These are phyloP conservation scores for Pao palembangensis DNA, from an alignment of 2,113 vertebrate genomes.

Conservation along the genomic window DNA sequence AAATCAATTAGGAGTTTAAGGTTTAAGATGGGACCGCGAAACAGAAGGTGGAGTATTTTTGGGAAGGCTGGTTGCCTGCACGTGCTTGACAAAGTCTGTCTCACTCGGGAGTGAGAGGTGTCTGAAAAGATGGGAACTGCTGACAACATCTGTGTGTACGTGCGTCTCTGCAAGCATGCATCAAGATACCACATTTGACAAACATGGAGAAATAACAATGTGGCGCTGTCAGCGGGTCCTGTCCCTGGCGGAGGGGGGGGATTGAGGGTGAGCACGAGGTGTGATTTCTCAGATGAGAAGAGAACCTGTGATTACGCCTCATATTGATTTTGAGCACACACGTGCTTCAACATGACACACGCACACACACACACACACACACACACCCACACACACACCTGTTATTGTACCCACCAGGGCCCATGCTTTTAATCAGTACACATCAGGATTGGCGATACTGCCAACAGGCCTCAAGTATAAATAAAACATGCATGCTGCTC, in stretches of 20 bases:
- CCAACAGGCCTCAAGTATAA: conserved; percentile 16
- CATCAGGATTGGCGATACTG: conserved; percentile 12
- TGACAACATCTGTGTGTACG: conserved; percentile 58
- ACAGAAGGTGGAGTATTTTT: conserved; percentile 37
- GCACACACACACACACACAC: conserved; percentile 18
- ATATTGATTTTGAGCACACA: conserved; percentile 50
- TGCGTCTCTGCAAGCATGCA: conserved; percentile 6
- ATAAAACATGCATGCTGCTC: neutral
- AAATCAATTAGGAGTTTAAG: conserved; percentile 53
- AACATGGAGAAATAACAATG: conserved; percentile 72
- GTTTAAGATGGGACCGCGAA: conserved; percentile 55
- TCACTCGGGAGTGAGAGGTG: conserved; percentile 69
- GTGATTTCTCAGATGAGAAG: conserved; percentile 84
- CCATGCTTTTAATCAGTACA: conserved; percentile 24
- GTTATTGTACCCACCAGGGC: neutral
- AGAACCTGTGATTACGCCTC: conserved; percentile 77
- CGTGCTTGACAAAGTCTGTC: conserved; percentile 59
- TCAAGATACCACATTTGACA: conserved; percentile 56
- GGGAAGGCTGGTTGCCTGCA: conserved; percentile 28
- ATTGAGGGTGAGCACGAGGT: conserved; percentile 73
- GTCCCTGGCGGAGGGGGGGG: conserved; percentile 77
- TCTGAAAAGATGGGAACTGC: conserved; percentile 67
- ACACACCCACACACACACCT: conserved; percentile 5
- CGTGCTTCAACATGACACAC: conserved; percentile 36
- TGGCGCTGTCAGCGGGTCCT: conserved; percentile 79